phyloP scores from a whole-genome alignment of 2,888 invertebrate genomes.

The Coleophora deauratella region DNA sequence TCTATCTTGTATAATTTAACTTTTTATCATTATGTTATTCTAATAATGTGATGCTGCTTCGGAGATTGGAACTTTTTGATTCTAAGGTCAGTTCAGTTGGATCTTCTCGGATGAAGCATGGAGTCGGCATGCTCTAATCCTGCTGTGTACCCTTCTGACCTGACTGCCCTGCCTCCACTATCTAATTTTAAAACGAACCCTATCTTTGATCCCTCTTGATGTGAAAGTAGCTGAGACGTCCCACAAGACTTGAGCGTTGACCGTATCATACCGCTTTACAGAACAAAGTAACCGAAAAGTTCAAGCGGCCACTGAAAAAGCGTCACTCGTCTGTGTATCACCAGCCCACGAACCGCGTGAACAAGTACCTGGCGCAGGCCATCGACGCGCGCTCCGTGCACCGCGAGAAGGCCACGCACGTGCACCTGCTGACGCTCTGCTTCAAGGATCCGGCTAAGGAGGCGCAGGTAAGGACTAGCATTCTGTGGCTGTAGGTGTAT shows the following conservation, averaged over 20 bases:
- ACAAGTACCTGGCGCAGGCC: constrained; percentile 93
- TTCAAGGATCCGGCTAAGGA: constrained; percentile 91
- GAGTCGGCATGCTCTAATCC: constrained; percentile 58
- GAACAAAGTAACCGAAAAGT: constrained; percentile 91
- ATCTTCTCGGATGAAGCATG: constrained; percentile 48
- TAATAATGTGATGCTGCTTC: constrained; percentile 71
- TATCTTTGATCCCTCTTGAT: constrained; percentile 2
- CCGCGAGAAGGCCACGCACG: constrained; percentile 91
- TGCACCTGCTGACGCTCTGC: constrained; percentile 87
- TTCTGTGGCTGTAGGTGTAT: background rate
- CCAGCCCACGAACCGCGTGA: constrained; percentile 92
- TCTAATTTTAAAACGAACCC: constrained; percentile 6
- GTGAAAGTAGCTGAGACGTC: constrained; percentile 6
- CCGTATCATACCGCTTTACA: constrained; percentile 52
- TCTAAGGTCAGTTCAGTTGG: constrained; percentile 62
- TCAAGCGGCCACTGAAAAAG: constrained; percentile 91
- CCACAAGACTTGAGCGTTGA: constrained; percentile 23
- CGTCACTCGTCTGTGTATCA: constrained; percentile 90
- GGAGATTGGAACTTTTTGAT: constrained; percentile 66
- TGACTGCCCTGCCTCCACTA: constrained; percentile 13
- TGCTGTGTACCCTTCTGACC: constrained; percentile 41
- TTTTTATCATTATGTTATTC: constrained; percentile 49
- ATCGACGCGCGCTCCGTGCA: constrained; percentile 93
- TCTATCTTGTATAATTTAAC: constrained; percentile 2
- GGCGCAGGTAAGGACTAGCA: constrained; percentile 77